phyloP scores from a whole-genome alignment of 2,888 invertebrate genomes.

The Bimastos eiseni region DNA sequence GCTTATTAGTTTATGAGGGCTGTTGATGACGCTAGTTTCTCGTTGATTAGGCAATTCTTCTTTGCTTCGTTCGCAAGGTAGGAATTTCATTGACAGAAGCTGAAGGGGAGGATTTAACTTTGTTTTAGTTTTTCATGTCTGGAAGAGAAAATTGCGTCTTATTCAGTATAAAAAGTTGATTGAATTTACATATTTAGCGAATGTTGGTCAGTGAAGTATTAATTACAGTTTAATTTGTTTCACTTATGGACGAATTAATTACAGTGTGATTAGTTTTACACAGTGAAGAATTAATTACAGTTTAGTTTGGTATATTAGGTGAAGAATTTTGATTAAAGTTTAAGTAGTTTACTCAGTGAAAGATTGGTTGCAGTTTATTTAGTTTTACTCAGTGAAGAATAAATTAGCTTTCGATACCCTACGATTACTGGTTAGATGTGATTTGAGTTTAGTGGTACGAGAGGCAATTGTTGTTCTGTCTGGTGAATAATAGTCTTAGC shows the following conservation, averaged over 20 bases:
- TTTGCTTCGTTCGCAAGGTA: no score
- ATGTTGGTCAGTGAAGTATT: neutral
- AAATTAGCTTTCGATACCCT: no score
- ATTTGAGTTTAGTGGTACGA: neutral
- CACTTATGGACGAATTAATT: neutral
- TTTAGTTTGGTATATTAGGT: neutral
- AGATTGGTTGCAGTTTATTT: neutral
- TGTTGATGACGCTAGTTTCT: no score
- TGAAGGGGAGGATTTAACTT: neutral
- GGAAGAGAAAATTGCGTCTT: neutral
- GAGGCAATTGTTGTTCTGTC: neutral
- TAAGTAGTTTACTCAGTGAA: neutral
- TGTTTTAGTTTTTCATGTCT: neutral
- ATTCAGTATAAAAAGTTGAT: neutral
- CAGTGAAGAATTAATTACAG: neutral
- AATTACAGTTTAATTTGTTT: neutral
- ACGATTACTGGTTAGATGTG: neutral
- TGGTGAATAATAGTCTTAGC: neutral
- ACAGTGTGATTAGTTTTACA: neutral
- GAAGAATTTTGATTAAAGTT: neutral
- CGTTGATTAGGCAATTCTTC: neutral
- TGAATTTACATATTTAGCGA: neutral
- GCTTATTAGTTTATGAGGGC: no score
- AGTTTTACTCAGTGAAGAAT: neutral
- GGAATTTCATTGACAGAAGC: no score